These are phyloP conservation scores for Leucopsar rothschildi DNA, from an alignment of 2,113 vertebrate species.

Conservation along the genomic window DNA sequence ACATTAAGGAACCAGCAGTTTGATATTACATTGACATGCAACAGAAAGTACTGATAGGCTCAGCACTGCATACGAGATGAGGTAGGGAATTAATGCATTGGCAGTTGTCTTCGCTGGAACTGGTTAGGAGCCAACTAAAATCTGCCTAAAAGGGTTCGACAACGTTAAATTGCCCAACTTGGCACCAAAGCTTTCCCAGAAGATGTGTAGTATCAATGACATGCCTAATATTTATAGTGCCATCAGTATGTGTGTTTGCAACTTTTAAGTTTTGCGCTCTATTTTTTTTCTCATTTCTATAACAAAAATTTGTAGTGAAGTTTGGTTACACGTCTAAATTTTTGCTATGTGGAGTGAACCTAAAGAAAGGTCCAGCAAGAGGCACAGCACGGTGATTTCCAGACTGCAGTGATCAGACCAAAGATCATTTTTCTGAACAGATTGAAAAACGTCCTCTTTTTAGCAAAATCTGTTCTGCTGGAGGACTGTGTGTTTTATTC, in stretches of 20 bases:
- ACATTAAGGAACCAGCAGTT: slow-evolving; percentile 37
- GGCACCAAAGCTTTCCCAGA: slow-evolving; percentile 67
- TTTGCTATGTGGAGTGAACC: background rate
- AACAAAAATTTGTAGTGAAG: slow-evolving; percentile 1
- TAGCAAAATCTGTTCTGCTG: slow-evolving; percentile 35
- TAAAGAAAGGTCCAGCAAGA: background rate
- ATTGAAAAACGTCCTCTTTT: slow-evolving; percentile 9
- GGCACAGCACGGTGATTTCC: background rate
- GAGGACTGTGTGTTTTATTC: background rate
- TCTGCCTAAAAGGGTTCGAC: slow-evolving; percentile 77
- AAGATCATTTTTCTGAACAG: background rate
- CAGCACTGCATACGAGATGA: slow-evolving; percentile 67
- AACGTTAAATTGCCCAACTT: slow-evolving; percentile 70
- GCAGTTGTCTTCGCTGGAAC: slow-evolving; percentile 71
- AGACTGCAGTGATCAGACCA: background rate
- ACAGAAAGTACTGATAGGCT: slow-evolving; percentile 66
- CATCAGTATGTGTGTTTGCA: slow-evolving; percentile 64
- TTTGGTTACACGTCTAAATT: background rate
- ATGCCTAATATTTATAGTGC: slow-evolving; percentile 70
- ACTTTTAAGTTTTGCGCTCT: slow-evolving; percentile 33
- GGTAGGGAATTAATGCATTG: slow-evolving; percentile 71
- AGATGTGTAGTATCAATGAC: slow-evolving; percentile 68
- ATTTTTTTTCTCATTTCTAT: background rate
- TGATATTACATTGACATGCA: slow-evolving; percentile 67
- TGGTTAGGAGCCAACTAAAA: slow-evolving; percentile 75